Base-by-base conservation (phyloP, 2,888 invertebrate species). In the Phorcus lineatus region DNA sequence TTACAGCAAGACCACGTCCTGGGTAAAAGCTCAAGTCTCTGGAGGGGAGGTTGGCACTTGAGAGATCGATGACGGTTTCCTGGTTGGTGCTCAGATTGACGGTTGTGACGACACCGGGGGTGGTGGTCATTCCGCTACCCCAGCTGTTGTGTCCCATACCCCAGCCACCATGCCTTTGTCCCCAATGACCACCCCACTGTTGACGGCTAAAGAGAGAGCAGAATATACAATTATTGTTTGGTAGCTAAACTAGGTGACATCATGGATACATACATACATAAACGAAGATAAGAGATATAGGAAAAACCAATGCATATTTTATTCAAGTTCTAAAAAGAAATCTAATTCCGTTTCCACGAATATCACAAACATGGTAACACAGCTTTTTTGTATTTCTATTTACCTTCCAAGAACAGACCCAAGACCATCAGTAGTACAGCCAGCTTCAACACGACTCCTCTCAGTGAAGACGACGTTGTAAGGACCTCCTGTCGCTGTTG, bases 391-490 rank as follows among this genome's bases (percentile, higher is more conserved):
- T 47, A 47, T 1, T 47, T 6, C 0, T 62, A 62, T 4, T 0
- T 62, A 62, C 62, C 62, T 62, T 62, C 62, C 62, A 62, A 62
- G 19, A 28, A 62, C 28, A 62, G 62, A 28, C 24, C 62, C 62
- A 9, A 62, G 62, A 28, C 62, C 62, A 62, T 62, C 62, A 62
- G 62, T 3, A 17, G 62, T 62, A 62, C 62, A 62, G 24, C 62
- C 62, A 62, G 62, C 62, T 28, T 62, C 62, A 13, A 62, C 28
- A 62, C 62, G 62, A 62, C 28, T 28, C 17, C 62, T 62, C 62
- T 62, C 62, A 62, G 28, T 62, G 62, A 62, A 28, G 24, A 62
- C 62, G 28, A 62, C 28, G 62, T 62, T 62, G 62, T 62, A 62
- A 22, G 62, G 24, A 28, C 62, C 62, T 24, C 28, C 24, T 47